Conservation (phyloP, 2,888 invertebrate species). For the Neoitamus cyanurus region DNA sequence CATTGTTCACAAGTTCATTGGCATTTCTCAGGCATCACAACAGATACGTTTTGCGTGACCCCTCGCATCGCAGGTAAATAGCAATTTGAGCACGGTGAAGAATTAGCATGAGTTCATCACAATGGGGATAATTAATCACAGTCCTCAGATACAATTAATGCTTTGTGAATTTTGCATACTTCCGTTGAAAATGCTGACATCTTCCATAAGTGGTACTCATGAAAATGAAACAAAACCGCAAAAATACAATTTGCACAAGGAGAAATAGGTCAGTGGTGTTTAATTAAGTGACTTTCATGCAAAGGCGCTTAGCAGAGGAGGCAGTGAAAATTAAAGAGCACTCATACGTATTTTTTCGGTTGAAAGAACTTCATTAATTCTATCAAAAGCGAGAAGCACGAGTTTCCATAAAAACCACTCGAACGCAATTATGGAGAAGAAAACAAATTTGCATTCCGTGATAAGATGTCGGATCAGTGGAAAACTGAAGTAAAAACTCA, state of each 20-base stretch:
- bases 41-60: background rate
- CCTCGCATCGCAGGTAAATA: background rate
- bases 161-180: background rate
- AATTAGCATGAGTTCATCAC: background rate
- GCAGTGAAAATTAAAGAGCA: conserved; percentile 13
- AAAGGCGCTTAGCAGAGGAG: background rate
- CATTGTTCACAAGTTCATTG: background rate
- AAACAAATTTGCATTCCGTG: conserved; percentile 15
- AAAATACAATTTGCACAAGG: background rate
- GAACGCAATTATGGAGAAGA: background rate
- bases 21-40: background rate
- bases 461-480: conserved; percentile 4
- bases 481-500: conserved; percentile 14
- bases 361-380: conserved; percentile 1
- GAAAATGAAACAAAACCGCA: background rate
- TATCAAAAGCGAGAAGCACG: background rate
- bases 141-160: background rate
- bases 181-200: background rate
- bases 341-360: conserved; percentile 17
- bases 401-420: background rate
- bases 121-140: background rate
- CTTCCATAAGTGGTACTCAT: background rate
- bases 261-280: background rate
- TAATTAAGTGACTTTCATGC: background rate
- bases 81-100: background rate